Percentiles rank a stretch among this genome's conserved stretches.
These are phyloP conservation scores for Lithophane leautieri DNA, from an alignment of 2,888 invertebrate genomes.

Conservation along the genomic window DNA sequence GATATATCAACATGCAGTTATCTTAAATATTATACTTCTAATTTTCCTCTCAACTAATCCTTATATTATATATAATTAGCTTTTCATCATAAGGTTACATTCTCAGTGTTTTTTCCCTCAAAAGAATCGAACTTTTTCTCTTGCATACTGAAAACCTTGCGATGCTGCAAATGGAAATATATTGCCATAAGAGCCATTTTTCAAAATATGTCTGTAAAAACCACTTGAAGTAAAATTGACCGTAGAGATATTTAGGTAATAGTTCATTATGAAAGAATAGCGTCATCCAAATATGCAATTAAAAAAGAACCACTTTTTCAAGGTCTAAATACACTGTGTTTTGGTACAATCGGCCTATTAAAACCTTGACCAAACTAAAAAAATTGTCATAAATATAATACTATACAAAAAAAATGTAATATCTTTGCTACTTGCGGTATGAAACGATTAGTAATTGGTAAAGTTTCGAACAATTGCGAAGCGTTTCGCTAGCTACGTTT, in stretches of 20 bases:
- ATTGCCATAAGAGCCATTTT: not conserved
- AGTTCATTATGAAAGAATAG: not conserved
- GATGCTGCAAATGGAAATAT: not conserved
- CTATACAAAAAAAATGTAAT: not conserved
- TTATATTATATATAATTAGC: slow-evolving; percentile 31
- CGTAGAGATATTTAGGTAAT: not conserved
- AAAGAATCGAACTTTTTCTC: slow-evolving; percentile 8
- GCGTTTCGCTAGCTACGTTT: not conserved
- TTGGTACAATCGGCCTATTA: slow-evolving; percentile 20
- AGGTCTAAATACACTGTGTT: not conserved
- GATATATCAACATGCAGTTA: slow-evolving; percentile 34
- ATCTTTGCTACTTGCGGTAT: not conserved
- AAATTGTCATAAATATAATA: not conserved
- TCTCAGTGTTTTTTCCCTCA: slow-evolving; percentile 8
- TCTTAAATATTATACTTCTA: slow-evolving; percentile 26
- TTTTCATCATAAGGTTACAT: slow-evolving; percentile 4
- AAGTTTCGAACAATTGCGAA: not conserved
- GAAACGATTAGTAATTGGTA: not conserved
- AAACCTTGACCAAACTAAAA: slow-evolving; percentile 21
- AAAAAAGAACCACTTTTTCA: slow-evolving; percentile 15
- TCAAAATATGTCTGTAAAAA: not conserved
- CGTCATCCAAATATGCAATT: slow-evolving; percentile 10
- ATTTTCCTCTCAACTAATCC: slow-evolving; percentile 34
- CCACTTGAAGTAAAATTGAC: not conserved
- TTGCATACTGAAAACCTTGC: slow-evolving; percentile 5